These are phyloP conservation scores for Malurus elegans DNA, from an alignment of 2,113 vertebrate genomes.

Conservation along the genomic window DNA sequence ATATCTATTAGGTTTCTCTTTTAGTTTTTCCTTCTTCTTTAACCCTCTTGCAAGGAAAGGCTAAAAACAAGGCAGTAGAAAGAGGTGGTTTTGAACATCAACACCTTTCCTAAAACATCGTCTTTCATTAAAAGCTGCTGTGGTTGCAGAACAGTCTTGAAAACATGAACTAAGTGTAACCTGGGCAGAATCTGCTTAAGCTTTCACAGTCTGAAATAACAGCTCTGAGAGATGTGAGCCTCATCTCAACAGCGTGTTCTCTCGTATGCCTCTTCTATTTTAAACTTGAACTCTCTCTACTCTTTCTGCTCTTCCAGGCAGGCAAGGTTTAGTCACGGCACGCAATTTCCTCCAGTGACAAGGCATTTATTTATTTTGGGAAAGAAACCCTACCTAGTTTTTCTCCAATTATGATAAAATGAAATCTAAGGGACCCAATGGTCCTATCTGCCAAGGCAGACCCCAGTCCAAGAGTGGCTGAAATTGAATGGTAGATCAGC, in stretches of 20 bases:
- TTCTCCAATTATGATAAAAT: neutral
- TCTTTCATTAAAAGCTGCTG: neutral
- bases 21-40: neutral
- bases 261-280: neutral
- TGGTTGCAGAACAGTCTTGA: neutral
- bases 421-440: neutral
- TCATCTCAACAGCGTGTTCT: neutral
- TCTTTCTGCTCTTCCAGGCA: neutral
- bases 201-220: neutral
- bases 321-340: neutral
- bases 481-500: neutral
- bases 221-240: neutral
- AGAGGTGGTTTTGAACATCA: neutral
- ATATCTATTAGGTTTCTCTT: neutral
- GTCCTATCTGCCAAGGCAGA: neutral
- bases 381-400: constrained; percentile 15
- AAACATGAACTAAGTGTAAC: neutral
- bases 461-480: neutral
- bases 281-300: neutral
- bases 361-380: neutral
- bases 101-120: neutral
- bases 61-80: neutral
- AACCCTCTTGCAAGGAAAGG: neutral
- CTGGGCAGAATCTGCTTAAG: neutral
- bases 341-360: neutral